phyloP scores from a whole-genome alignment of 1,140 invertebrate species.

The Formica selysi region DNA sequence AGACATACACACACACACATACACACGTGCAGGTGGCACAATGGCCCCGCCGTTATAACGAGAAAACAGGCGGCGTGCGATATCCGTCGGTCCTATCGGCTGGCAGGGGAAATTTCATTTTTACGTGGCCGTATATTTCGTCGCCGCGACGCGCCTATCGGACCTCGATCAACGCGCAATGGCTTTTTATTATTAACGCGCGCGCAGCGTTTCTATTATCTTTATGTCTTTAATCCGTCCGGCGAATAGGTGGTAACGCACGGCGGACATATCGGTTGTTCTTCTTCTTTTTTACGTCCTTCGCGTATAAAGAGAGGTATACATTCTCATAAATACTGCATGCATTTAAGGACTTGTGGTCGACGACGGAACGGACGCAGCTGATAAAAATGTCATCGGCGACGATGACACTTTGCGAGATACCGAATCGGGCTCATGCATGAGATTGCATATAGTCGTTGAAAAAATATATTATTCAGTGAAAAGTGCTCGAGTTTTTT shows the following conservation, averaged over 20 bases:
- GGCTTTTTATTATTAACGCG: constrained; percentile 68
- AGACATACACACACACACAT: neutral
- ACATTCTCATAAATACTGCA: constrained; percentile 17
- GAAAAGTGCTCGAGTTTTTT: neutral
- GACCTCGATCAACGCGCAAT: constrained; percentile 64
- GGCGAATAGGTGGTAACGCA: constrained; percentile 13
- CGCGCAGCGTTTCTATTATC: constrained; percentile 65
- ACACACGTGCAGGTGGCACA: constrained; percentile 23
- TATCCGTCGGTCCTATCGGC: constrained; percentile 58
- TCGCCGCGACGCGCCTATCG: constrained; percentile 62
- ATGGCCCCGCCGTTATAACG: constrained; percentile 63
- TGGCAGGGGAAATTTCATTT: constrained; percentile 65
- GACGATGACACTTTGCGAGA: neutral
- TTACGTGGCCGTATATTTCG: constrained; percentile 63
- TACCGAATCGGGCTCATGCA: neutral
- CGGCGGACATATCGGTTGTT: constrained; percentile 37
- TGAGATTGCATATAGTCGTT: neutral
- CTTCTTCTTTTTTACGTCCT: constrained; percentile 20
- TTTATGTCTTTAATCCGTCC: constrained; percentile 70
- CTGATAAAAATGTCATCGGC: constrained; percentile 51
- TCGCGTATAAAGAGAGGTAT: constrained; percentile 21
- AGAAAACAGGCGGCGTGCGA: constrained; percentile 55
- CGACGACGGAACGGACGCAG: neutral
- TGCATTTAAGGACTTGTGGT: constrained; percentile 31
- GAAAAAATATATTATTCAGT: constrained; percentile 5